Conservation (phyloP, 2,888 invertebrate genomes). For the Synergus laeviventris region DNA sequence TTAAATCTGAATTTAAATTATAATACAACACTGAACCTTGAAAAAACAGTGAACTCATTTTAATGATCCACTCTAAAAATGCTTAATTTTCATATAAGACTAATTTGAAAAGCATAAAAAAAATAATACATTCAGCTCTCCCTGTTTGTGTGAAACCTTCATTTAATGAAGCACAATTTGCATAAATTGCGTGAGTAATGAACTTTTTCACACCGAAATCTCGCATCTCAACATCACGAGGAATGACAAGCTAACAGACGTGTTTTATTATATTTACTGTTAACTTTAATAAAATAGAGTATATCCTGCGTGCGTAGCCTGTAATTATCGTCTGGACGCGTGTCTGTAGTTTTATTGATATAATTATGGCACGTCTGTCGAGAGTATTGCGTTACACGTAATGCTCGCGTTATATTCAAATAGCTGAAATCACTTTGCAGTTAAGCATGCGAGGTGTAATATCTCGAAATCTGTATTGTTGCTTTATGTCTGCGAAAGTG, state of each 20-base stretch:
- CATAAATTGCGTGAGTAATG: background rate
- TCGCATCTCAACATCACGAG: background rate
- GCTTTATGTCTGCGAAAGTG: conserved; percentile 3
- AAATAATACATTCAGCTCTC: conserved; percentile 34
- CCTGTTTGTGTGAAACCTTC: conserved; percentile 34
- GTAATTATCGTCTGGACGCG: conserved; percentile 47
- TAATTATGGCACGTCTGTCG: conserved; percentile 47
- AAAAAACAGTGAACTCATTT: too few species aligned
- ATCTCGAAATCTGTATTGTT: conserved; percentile 41
- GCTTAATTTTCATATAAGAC: background rate
- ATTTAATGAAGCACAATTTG: conserved; percentile 4
- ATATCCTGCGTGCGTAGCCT: conserved; percentile 1
- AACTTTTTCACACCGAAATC: conserved; percentile 7
- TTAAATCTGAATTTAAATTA: too few species aligned
- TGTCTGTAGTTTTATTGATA: conserved; percentile 53
- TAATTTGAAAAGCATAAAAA: background rate
- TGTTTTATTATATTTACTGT: conserved; percentile 24
- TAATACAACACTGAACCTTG: too few species aligned
- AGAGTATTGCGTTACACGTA: conserved; percentile 50
- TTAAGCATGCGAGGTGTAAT: conserved; percentile 25
- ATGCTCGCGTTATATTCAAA: conserved; percentile 56
- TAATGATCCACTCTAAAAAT: background rate
- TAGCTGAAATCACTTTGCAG: conserved; percentile 56
- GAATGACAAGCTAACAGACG: background rate
- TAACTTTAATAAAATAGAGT: conserved; percentile 21